Conservation (phyloP, 2,888 invertebrate species). For the Syrista parreyssii region DNA sequence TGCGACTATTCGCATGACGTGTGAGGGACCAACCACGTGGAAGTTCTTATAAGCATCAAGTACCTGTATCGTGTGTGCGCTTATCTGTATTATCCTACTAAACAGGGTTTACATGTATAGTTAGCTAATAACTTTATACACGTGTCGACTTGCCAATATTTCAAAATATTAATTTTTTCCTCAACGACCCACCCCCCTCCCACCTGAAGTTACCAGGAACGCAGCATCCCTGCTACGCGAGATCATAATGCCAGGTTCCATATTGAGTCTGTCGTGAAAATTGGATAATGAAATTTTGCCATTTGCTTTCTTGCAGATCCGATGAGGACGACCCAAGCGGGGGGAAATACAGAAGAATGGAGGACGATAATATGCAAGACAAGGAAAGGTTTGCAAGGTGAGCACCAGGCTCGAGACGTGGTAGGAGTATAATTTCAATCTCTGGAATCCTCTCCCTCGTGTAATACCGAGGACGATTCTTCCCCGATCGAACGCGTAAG, state of each 20-base stretch:
- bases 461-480: neutral
- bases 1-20: neutral
- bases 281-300: slow-evolving; percentile 13
- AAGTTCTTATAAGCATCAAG: neutral
- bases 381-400: slow-evolving; percentile 97
- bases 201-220: neutral
- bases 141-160: neutral
- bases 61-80: neutral
- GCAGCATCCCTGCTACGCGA: neutral
- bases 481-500: neutral
- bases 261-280: neutral
- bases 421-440: neutral
- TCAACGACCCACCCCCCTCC: neutral
- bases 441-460: neutral
- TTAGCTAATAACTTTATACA: neutral
- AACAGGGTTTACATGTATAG: neutral
- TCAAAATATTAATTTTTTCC: slow-evolving; percentile 2
- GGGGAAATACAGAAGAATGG: slow-evolving; percentile 87
- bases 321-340: slow-evolving; percentile 90
- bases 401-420: slow-evolving; percentile 56
- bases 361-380: slow-evolving; percentile 94
- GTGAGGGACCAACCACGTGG: neutral
- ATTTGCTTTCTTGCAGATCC: slow-evolving; percentile 71
- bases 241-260: slow-evolving; percentile 16
- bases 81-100: neutral